Evolutionary conservation across 2,797 vertebrate species (phyloP), one percentile per base, ranked within the genome.

Genomic region (Enteromius paludinosus): DNA sequence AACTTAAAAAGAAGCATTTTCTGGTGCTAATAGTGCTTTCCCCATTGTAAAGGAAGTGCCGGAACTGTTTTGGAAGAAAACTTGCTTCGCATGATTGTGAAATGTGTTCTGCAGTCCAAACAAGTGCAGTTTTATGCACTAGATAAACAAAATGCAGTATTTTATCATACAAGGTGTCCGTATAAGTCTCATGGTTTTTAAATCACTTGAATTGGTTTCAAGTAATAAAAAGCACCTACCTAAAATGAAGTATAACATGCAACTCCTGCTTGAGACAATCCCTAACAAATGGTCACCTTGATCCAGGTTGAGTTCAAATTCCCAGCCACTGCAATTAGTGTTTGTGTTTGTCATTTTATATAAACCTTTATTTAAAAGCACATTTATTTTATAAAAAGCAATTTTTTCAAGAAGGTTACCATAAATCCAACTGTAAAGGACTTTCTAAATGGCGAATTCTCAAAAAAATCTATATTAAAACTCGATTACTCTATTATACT

Each of bases 41-140:
- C 88, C 92, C 87, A 82, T 82, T 71, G 86, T 87, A 87, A 87
- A 91, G 85, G 78, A 90, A 90, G 88, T 90, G 85, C 73, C 23
- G 86, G 47, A 80, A 83, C 83, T 83, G 84, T 88, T 93, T 88
- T 87, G 81, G 84, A 84, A 88, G 87, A 89, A 88, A 90, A 89
- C 86, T 91, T 90, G 88, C 84, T 89, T 89, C 41, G 84, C 77
- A 86, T 84, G 84, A 83, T 49, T 87, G 87, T 90, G 80, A 91
- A 87, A 91, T 91, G 89, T 91, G 92, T 92, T 94, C 93, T 94
- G 91, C 91, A 93, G 92, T 94, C 93, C 89, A 92, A 89, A 52
- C 18, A 89, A 87, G 86, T 89, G 90, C 68, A 86, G 83, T 76
- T 86, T 73, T 70, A 28, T 35, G 41, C 62, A 66, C 30, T 65